These are phyloP conservation scores for Syrrhaptes paradoxus DNA, from an alignment of 2,113 vertebrate species.

Conservation along the genomic window DNA sequence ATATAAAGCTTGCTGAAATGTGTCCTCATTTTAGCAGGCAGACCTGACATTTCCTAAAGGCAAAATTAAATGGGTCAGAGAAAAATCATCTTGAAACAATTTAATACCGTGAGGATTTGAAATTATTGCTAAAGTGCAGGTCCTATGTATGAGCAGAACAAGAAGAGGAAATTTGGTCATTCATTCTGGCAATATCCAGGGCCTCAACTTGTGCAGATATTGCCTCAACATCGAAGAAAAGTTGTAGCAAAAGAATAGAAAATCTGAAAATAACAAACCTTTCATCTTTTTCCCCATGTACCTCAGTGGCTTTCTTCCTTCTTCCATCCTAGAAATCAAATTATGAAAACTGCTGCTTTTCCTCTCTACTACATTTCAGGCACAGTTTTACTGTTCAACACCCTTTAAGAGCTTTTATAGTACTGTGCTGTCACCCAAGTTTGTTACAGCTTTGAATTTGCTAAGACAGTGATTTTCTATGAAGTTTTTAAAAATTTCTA, in stretches of 20 bases:
- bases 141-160: neutral
- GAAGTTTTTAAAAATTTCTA: neutral
- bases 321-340: neutral
- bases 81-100: neutral
- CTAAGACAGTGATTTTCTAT: neutral
- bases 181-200: neutral
- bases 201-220: neutral
- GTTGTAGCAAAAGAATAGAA: neutral
- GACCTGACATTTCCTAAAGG: neutral
- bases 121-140: neutral
- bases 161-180: neutral
- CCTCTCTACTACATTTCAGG: neutral
- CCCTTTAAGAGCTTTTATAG: neutral
- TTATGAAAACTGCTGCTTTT: neutral
- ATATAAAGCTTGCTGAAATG: neutral
- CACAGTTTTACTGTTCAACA: neutral
- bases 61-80: constrained; percentile 5
- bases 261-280: neutral
- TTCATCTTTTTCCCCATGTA: neutral
- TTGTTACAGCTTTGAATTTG: neutral
- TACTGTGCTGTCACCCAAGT: neutral
- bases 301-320: neutral
- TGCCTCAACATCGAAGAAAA: neutral
- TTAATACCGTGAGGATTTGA: neutral
- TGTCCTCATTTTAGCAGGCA: neutral